phyloP scores from a whole-genome alignment of 1,140 invertebrate genomes.

The Apis cerana region DNA sequence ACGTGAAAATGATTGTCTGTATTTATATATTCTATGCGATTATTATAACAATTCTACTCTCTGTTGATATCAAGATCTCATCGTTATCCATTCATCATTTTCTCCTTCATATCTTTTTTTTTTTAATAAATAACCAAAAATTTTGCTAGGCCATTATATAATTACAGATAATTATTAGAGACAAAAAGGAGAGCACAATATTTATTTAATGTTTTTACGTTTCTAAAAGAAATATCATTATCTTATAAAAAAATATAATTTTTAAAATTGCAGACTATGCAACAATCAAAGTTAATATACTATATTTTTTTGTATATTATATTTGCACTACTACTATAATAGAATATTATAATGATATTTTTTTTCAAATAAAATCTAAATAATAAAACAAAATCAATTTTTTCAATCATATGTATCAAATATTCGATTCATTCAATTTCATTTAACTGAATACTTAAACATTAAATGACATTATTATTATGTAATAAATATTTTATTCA shows the following conservation, averaged over 20 bases:
- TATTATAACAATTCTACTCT: not conserved
- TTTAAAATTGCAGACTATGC: not conserved
- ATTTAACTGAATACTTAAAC: not conserved
- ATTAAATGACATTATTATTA: not conserved
- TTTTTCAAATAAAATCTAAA: not conserved
- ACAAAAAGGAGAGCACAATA: not conserved
- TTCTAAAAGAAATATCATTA: not conserved
- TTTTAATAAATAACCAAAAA: not conserved
- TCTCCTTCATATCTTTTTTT: not conserved
- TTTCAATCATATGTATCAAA: not conserved
- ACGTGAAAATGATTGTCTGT: conserved; percentile 33
- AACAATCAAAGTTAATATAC: not conserved
- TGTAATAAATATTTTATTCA: not conserved
- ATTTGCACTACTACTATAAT: not conserved
- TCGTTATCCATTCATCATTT: not conserved
- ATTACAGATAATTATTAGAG: not conserved
- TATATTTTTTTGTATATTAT: not conserved
- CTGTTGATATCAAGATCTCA: not conserved
- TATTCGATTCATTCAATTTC: not conserved
- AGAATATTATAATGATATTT: conserved; percentile 26
- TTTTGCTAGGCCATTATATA: not conserved
- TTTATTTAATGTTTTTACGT: not conserved
- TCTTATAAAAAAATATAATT: not conserved
- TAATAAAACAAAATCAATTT: not conserved
- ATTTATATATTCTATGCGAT: not conserved